A percentile compares a stretch with the other conserved stretches of the same genome.
Evolutionary conservation across 2,113 vertebrate genomes (phyloP).

Genomic region (Aptenodytes patagonicus): DNA sequence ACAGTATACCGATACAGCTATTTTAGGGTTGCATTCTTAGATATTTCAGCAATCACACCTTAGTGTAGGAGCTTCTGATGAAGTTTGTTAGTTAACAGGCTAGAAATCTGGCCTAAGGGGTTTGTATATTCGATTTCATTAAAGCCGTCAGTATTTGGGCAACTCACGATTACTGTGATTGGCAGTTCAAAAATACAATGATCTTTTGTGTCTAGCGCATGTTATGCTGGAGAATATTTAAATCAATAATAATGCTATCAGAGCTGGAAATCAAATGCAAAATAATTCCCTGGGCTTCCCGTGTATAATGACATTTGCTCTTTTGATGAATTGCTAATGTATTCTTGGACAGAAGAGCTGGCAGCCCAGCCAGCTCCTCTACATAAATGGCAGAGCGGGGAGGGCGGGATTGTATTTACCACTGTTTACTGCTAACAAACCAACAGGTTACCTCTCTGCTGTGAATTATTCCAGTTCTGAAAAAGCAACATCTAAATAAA

Average conservation of each 20-base stretch:
- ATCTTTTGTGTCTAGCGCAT: slow-evolving; percentile 78
- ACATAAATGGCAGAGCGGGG: neutral
- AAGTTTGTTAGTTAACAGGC: slow-evolving; percentile 37
- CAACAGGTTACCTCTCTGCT: neutral
- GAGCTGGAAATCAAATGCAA: slow-evolving; percentile 85
- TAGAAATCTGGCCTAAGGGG: slow-evolving; percentile 3
- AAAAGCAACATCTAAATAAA: neutral
- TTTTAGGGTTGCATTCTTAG: neutral
- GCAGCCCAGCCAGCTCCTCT: slow-evolving; percentile 20
- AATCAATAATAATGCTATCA: slow-evolving; percentile 87
- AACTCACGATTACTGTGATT: slow-evolving; percentile 75
- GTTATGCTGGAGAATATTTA: slow-evolving; percentile 71
- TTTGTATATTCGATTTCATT: slow-evolving; percentile 25
- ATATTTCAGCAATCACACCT: neutral
- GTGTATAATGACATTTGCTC: slow-evolving; percentile 77
- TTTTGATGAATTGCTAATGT: slow-evolving; percentile 84
- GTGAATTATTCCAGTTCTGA: neutral
- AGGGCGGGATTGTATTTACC: neutral
- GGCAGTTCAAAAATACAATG: slow-evolving; percentile 79
- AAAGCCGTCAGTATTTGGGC: slow-evolving; percentile 65
- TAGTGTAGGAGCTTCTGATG: neutral
- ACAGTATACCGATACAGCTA: neutral
- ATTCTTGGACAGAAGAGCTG: slow-evolving; percentile 60
- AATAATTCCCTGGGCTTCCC: slow-evolving; percentile 77
- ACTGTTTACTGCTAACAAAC: neutral